Evolutionary conservation across 2,888 invertebrate genomes (phyloP), one percentile per base, ranked within the genome.

Genomic region (Pyrgus malvae): DNA sequence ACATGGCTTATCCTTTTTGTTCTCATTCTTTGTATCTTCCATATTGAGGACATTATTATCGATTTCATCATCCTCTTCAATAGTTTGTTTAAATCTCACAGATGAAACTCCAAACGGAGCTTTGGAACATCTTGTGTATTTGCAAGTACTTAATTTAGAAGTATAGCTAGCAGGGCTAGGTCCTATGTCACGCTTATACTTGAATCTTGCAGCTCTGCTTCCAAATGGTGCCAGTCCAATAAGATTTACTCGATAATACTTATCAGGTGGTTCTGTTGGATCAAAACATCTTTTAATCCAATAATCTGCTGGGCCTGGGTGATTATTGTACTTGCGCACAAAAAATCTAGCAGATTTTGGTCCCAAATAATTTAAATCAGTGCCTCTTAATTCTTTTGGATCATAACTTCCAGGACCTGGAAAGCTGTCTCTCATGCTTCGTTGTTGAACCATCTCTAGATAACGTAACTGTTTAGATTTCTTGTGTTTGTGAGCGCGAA

Each of bases 321-420:
- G 50, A 29, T 62, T 38, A 7, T 70, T 66, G 56, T 67, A 64
- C 45, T 65, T 66, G 5, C 58, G 25, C 1, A 25, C 25, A 2
- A 38, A 19, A 68, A 82, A 87, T 51, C 85, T 69, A 40, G 72
- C 53, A 35, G 73, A 67, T 69, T 76, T 85, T 3, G 82, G 44
- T 2, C 83, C 84, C n/a, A 69, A 27, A 59, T 50, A 63, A 55
- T 68, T 55, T 48, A 79, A 63, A 51, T 75, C 54, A 11, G 68
- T 66, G 9, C 74, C 68, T 60, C 68, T 75, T n/a, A 76, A 70
- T 8, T 51, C 27, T n/a, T 55, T 66, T 16, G 81, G 83, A n/a
- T 33, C 64, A 55, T 89, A 89, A 11, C 67, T 51, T 40, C 76
- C 72, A 8, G 87, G 87, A 2, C 89, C 81, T 8, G 88, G 87